phyloP scores from a whole-genome alignment of 2,113 vertebrate genomes.

The Eolophus roseicapilla region DNA sequence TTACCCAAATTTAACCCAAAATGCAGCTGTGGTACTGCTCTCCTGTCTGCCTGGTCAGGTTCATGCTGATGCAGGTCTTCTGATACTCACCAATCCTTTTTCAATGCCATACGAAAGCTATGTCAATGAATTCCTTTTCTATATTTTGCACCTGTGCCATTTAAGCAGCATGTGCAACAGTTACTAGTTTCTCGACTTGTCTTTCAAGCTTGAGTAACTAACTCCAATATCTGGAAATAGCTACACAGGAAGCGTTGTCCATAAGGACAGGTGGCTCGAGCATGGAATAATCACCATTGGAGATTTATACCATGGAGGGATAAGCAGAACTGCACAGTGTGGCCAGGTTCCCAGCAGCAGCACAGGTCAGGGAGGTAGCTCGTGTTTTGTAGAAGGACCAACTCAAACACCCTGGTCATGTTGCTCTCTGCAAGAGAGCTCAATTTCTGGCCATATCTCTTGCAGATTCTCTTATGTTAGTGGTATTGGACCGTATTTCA shows the following conservation, averaged over 20 bases:
- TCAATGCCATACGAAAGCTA: neutral
- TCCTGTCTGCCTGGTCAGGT: neutral
- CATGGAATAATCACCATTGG: neutral
- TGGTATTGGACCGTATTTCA: neutral
- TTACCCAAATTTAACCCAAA: neutral
- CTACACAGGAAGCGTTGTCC: neutral
- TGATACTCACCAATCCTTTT: neutral
- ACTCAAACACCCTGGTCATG: neutral
- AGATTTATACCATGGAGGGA: conserved; percentile 18
- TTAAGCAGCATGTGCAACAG: neutral
- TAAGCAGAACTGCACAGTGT: neutral
- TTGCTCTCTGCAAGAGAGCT: neutral
- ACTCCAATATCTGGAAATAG: neutral
- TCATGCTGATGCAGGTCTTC: neutral
- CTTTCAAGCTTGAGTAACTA: conserved; percentile 53
- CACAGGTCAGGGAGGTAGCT: neutral
- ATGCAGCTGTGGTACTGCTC: neutral
- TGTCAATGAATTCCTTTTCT: neutral
- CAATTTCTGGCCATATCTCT: neutral
- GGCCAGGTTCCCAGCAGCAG: neutral
- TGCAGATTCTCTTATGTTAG: neutral
- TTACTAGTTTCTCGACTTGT: conserved; percentile 20
- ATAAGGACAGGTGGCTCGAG: neutral
- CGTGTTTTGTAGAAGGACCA: fast-evolving
- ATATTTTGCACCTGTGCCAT: neutral